Conservation (phyloP, 2,888 invertebrate species). For the Arenicola marina region DNA sequence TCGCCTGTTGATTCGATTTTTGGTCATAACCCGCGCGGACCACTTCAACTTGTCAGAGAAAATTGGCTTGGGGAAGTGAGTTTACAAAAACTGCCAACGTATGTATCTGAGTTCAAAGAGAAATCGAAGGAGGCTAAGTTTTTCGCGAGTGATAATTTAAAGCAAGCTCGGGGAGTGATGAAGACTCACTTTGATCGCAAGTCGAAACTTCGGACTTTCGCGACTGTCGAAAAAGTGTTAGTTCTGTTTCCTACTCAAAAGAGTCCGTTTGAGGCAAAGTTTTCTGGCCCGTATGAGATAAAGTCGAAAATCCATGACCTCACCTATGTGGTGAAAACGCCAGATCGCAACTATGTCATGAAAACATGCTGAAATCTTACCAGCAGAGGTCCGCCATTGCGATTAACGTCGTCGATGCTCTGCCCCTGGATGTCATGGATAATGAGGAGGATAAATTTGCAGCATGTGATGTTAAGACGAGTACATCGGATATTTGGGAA, state of each 20-base stretch:
- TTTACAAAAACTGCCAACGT: conserved; percentile 4
- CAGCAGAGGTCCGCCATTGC: too few relatives aligned
- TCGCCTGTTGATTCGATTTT: conserved; percentile 32
- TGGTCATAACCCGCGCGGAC: conserved; percentile 30
- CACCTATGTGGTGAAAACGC: neutral
- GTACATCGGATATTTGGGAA: too few relatives aligned
- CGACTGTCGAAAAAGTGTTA: conserved; percentile 32
- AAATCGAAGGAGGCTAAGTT: conserved; percentile 15
- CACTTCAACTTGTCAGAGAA: conserved; percentile 19
- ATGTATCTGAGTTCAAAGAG: conserved; percentile 16
- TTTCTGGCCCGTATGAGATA: neutral
- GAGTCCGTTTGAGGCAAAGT: neutral
- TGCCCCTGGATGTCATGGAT: too few relatives aligned
- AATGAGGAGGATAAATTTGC: too few relatives aligned
- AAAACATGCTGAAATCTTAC: too few relatives aligned
- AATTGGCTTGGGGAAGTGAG: conserved; percentile 8
- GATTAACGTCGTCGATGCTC: too few relatives aligned
- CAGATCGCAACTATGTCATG: too few relatives aligned
- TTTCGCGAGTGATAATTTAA: conserved; percentile 24
- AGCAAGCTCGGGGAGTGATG: conserved; percentile 21
- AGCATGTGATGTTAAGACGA: too few relatives aligned
- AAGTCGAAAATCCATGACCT: neutral
- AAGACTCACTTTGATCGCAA: conserved; percentile 31
- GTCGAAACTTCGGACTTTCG: conserved; percentile 21
- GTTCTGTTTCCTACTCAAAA: conserved; percentile 25